Evolutionary conservation across 2,888 invertebrate species (phyloP), one percentile per base, ranked within the genome.

Genomic region (Drosophila prolongata): DNA sequence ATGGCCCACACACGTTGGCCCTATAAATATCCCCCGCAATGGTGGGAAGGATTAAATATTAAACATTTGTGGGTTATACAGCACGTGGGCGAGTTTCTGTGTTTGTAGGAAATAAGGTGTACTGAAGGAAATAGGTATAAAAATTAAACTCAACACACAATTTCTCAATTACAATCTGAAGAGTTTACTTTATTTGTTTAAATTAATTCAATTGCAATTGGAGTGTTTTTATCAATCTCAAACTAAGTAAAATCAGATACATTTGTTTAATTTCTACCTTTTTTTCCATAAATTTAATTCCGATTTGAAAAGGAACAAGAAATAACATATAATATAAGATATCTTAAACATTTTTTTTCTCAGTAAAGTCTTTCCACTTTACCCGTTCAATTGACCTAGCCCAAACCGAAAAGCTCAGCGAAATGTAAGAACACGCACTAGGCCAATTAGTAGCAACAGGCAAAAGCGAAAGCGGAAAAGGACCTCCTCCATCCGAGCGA

Each of bases 381-480:
- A n/a, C 6, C 27, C 46, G 59, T 62, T 65, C 75, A 78, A 83
- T 71, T 55, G 71, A 64, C 49, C 49, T 59, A 30, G 42, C 35
- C 34, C n/a, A 43, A 27, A 14, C 27, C 16, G n/a, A 42, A 54
- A 38, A 53, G 52, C 46, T 30, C 74, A 78, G 57, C 66, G 56
- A 70, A 83, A 78, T 86, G 80, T 72, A 61, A 68, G 62, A 70
- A 79, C 82, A 84, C 88, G 86, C 88, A 87, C 82, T 68, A 61
- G 73, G 71, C 76, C 83, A 84, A 84, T 84, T 84, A 84, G 61
- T 60, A 76, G 87, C 78, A 83, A 75, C 87, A 87, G 83, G 78
- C 82, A 52, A 59, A 24, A 37, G 66, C 38, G 44, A 52, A 35
- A 44, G 38, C 35, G 50, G 47, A n/a, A 54, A 55, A 71, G 69